Conservation (phyloP, 2,113 vertebrate species). For the chimpanzee (Pan troglodytes) region NHGRI_mPanTro3-v2.1_pri NC_072407.2:130807001-130807500, state of each 20-base stretch:
- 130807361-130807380: background rate
- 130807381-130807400: background rate
- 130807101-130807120: background rate
- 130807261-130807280: background rate
- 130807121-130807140: fast-evolving
- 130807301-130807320: background rate
- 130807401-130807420: background rate
- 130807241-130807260: background rate
- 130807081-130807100: background rate
- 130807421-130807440: background rate
- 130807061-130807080: background rate
- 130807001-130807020: background rate
- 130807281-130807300: background rate
- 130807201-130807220: background rate
- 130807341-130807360: background rate
- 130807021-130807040: background rate
- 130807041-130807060: background rate
- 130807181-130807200: background rate
- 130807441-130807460: background rate
- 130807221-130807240: background rate
- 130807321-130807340: background rate
- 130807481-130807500: background rate
- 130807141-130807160: background rate
- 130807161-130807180: background rate
- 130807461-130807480: background rate